Evolutionary conservation across 2,113 vertebrate species (phyloP).

Genomic region (Misgurnus mizolepis): DNA sequence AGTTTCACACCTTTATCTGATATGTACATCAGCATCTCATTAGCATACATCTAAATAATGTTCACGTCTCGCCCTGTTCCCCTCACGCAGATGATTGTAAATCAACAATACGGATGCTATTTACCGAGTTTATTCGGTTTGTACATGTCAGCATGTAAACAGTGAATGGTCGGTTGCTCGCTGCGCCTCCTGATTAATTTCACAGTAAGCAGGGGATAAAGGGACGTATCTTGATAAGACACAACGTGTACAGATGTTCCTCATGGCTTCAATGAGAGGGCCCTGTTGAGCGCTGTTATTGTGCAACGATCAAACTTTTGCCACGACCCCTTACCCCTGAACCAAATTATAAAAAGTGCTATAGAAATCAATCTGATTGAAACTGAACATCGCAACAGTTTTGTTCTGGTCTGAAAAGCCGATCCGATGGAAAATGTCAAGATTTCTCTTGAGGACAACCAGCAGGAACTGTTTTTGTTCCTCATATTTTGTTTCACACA

Average conservation of each 20-base stretch:
- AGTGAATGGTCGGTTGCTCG: conserved; percentile 44
- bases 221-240: conserved; percentile 50
- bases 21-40: conserved; percentile 48
- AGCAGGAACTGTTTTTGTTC: neutral
- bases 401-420: no score
- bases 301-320: neutral
- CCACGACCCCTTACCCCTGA: no score
- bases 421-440: neutral
- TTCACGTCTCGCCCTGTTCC: conserved; percentile 46
- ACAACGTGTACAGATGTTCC: conserved; percentile 58
- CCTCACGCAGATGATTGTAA: conserved; percentile 52
- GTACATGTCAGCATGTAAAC: conserved; percentile 41
- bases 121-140: conserved; percentile 59
- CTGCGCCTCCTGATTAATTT: conserved; percentile 48
- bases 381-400: no score
- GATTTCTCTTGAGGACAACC: neutral
- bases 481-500: neutral
- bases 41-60: conserved; percentile 56
- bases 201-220: conserved; percentile 23
- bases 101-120: conserved; percentile 52
- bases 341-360: no score
- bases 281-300: conserved; percentile 20
- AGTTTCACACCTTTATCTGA: conserved; percentile 30
- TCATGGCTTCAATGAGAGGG: conserved; percentile 48
- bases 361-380: no score